phyloP scores from a whole-genome alignment of 2,888 invertebrate genomes.

The Thera britannica region DNA sequence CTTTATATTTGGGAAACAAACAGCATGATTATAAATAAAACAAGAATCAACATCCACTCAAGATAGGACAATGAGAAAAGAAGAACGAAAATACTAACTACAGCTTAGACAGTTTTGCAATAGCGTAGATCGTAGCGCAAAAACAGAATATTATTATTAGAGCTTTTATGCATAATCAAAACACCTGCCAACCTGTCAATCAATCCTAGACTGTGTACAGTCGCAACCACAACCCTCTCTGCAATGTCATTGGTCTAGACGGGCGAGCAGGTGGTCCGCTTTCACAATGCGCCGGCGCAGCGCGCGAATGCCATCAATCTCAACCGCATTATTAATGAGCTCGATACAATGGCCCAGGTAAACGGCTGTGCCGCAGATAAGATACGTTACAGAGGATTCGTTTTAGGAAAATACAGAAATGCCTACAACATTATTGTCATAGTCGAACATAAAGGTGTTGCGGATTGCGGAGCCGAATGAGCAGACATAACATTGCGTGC shows the following conservation, averaged over 20 bases:
- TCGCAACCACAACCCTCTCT: conserved; percentile 31
- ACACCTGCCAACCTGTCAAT: conserved; percentile 24
- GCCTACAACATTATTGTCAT: background rate
- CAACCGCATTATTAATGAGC: conserved; percentile 34
- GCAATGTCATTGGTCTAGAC: conserved; percentile 37
- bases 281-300: conserved; percentile 41
- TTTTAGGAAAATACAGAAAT: conserved; percentile 2
- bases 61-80: background rate
- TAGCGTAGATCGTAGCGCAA: background rate
- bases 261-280: conserved; percentile 40
- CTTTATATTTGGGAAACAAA: no score
- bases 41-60: no score
- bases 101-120: background rate
- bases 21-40: no score
- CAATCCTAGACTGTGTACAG: conserved; percentile 31
- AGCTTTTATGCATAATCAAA: conserved; percentile 4
- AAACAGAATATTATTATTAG: background rate
- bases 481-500: conserved; percentile 19
- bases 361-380: conserved; percentile 26
- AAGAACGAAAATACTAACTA: background rate
- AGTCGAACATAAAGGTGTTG: conserved; percentile 9
- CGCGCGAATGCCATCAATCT: conserved; percentile 36
- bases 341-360: conserved; percentile 29
- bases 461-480: background rate
- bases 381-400: conserved; percentile 6